A percentile compares a stretch with the other conserved stretches of the same genome.
Evolutionary conservation across 2,113 vertebrate species (phyloP).

Genomic region (Pachyramphus minor): DNA sequence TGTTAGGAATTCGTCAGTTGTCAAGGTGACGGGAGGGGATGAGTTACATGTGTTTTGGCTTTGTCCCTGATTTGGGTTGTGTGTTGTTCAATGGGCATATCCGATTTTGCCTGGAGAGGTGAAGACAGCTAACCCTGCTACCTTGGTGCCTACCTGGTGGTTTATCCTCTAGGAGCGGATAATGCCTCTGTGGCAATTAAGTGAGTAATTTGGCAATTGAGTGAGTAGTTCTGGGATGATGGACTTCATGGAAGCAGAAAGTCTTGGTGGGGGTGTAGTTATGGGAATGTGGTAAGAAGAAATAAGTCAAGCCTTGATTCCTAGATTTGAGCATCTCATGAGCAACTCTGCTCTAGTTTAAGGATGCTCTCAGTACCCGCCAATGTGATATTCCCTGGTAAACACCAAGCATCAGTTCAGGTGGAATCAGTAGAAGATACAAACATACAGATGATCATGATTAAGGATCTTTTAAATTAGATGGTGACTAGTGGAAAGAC

Average conservation of each 20-base stretch:
- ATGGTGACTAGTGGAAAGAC: not conserved
- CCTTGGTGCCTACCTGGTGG: not conserved
- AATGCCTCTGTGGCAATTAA: not conserved
- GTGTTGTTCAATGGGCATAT: not conserved
- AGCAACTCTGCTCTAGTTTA: not conserved
- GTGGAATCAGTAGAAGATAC: not conserved
- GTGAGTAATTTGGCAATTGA: not conserved
- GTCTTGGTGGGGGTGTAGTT: not conserved
- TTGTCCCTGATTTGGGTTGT: not conserved
- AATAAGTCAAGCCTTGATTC: not conserved
- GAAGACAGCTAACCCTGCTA: not conserved
- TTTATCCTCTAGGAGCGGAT: not conserved
- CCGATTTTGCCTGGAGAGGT: not conserved
- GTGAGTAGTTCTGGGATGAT: not conserved
- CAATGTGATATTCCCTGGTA: not conserved
- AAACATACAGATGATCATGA: not conserved
- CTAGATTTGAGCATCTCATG: not conserved
- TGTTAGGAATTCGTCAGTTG: not conserved
- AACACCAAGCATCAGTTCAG: not conserved
- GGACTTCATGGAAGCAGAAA: not conserved
- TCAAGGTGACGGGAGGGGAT: not conserved
- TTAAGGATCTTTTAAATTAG: not conserved
- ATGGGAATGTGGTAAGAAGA: not conserved
- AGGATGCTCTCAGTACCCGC: not conserved
- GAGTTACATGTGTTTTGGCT: not conserved